Evolutionary conservation across 2,113 vertebrate species (phyloP).

Genomic region (Xiphophorus couchianus): DNA sequence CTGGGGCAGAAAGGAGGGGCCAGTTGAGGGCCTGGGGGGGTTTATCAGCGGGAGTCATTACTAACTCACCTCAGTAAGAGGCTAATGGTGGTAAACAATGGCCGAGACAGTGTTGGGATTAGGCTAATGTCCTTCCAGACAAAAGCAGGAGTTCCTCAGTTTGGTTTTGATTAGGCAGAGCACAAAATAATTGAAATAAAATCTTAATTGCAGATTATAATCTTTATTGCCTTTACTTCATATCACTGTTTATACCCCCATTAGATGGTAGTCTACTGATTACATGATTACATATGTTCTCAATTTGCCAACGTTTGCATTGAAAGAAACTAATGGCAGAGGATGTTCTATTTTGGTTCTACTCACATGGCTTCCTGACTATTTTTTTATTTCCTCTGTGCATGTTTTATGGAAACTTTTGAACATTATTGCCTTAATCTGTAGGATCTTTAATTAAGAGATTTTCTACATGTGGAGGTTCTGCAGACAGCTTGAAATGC

Average conservation of each 20-base stretch:
- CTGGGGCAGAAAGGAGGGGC: conserved; percentile 57
- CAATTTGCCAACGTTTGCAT: no score
- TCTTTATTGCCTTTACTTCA: not conserved
- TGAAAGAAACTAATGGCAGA: no score
- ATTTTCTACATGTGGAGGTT: no score
- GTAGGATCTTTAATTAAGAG: no score
- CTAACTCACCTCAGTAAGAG: conserved; percentile 73
- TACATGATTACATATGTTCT: not conserved
- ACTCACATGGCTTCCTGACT: no score
- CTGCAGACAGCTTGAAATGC: no score
- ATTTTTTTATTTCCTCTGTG: no score
- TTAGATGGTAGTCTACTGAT: not conserved
- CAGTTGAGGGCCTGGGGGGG: conserved; percentile 43
- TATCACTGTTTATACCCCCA: no score
- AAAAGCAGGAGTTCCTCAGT: conserved; percentile 67
- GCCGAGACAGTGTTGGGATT: conserved; percentile 72
- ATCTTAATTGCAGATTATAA: conserved; percentile 3
- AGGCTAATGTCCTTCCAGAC: conserved; percentile 74
- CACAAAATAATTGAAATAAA: conserved; percentile 33
- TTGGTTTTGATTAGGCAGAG: conserved; percentile 70
- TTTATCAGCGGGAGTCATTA: conserved; percentile 76
- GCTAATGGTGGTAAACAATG: conserved; percentile 82
- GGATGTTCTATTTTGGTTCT: no score
- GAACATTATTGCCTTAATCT: no score
- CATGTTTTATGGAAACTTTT: no score